Evolutionary conservation across 64 coral and sea anemone genomes (phyloP).

Genomic region (Montipora efflorescens): DNA sequence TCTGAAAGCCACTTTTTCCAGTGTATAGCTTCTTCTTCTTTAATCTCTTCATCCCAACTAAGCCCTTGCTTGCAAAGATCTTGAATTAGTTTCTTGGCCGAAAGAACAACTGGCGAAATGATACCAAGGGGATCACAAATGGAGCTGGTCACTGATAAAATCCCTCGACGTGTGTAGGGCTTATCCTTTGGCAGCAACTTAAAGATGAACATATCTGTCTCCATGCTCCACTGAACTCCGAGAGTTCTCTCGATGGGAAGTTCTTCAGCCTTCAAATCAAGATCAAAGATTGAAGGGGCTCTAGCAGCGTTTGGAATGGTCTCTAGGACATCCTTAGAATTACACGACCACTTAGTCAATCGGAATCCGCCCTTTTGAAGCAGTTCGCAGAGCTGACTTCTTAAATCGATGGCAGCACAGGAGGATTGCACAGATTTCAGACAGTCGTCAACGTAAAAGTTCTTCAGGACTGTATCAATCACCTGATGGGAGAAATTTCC

Average conservation of each 20-base stretch:
- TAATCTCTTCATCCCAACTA: too few species aligned
- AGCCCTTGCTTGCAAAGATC: too few species aligned
- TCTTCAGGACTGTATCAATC: conserved; percentile 5
- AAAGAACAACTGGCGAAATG: too few species aligned
- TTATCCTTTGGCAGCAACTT: too few species aligned
- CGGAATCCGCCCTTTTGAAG: conserved; percentile 36
- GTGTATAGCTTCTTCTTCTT: neutral
- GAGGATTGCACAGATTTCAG: conserved; percentile 30
- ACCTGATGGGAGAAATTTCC: neutral
- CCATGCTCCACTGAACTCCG: conserved; percentile 48
- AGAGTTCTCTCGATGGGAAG: conserved; percentile 58
- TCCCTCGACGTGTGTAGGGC: too few species aligned
- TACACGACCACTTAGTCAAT: conserved; percentile 25
- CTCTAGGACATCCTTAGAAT: conserved; percentile 7
- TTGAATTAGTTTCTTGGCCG: too few species aligned
- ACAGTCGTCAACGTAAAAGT: conserved; percentile 56
- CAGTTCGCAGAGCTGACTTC: conserved; percentile 5
- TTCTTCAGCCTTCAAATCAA: conserved; percentile 22
- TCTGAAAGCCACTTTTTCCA: neutral
- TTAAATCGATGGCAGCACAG: neutral
- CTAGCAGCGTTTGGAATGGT: conserved; percentile 9
- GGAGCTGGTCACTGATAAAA: too few species aligned
- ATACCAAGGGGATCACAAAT: too few species aligned
- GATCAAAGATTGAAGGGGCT: conserved; percentile 24
- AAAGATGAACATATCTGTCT: too few species aligned